Base-by-base conservation (phyloP, 1,140 invertebrate species). In the Melanaphis sacchari region DNA sequence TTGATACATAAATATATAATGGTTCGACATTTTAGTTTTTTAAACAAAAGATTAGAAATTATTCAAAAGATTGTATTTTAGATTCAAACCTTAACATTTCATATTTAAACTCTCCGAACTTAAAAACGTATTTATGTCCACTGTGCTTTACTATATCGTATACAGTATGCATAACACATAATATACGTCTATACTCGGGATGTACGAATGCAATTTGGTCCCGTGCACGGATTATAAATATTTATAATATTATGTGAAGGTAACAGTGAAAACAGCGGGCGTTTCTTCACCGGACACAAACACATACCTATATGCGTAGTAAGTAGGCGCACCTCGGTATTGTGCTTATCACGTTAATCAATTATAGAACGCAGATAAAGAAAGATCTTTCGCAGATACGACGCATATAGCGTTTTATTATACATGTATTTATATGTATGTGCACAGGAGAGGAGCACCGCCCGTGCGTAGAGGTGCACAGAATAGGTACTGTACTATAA, bases 331-430 rank as follows among this genome's bases (percentile, higher is more conserved):
- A 18, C 15, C 5, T 31, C 2, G 54, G 54, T n/a, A n/a, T 88
- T 88, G 85, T 88, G 85, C 85, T 88, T 41, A 49, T 88, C 87
- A 89, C 87, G 87, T 89, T 52, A 89, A 89, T 89, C 87, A 43
- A 89, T 89, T 89, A 89, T n/a, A 21, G 18, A 1, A 22, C 46
- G 15, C 82, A 11, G 59, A 43, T 59, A 84, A 38, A 84, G 36
- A 4, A 26, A 40, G 24, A 41, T 24, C 36, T 22, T 84, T 84
- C 82, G 38, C 36, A 41, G 9, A 84, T 22, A 31, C 82, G 7
- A 82, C 36, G 76, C 36, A n/a, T 38, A 81, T 22, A 38, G 76
- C 0, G 21, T 82, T 18, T 76, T n/a, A 76, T 31, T n/a, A n/a
- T 31, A 21, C 22, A 76, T 18, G 18, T n/a, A 4, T 0, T 46